phyloP scores from a whole-genome alignment of 2,113 vertebrate species.

The Agapornis roseicollis region DNA sequence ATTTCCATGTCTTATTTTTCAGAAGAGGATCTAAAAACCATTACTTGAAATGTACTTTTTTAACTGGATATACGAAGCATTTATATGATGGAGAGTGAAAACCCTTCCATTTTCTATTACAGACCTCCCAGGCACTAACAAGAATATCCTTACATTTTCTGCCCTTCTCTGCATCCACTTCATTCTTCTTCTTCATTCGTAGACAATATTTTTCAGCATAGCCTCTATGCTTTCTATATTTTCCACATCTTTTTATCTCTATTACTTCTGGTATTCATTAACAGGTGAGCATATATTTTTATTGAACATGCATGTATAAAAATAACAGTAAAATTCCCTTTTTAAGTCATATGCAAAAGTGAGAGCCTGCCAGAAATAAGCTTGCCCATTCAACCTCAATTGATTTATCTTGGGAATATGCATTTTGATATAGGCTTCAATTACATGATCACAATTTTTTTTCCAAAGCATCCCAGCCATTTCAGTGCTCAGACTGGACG shows the following conservation, averaged over 20 bases:
- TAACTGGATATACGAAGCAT: background rate
- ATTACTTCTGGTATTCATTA: background rate
- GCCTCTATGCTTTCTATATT: background rate
- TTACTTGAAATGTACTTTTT: background rate
- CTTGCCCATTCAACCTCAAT: background rate
- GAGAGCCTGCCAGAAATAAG: background rate
- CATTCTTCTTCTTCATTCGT: background rate
- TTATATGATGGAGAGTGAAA: background rate
- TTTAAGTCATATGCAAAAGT: background rate
- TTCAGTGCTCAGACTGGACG: background rate
- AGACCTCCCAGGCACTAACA: background rate
- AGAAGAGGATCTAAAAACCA: background rate
- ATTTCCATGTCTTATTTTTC: background rate
- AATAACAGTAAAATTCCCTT: background rate
- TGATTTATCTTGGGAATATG: background rate
- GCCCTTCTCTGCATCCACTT: background rate
- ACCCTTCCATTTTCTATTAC: background rate
- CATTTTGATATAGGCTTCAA: constrained; percentile 7
- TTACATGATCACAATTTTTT: background rate
- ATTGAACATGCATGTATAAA: background rate
- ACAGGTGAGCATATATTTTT: background rate
- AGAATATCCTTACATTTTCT: background rate
- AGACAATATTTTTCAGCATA: background rate
- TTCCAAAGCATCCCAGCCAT: background rate
- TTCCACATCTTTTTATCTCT: background rate